phyloP scores from a whole-genome alignment of 2,888 invertebrate genomes.

The Brenthis daphne region DNA sequence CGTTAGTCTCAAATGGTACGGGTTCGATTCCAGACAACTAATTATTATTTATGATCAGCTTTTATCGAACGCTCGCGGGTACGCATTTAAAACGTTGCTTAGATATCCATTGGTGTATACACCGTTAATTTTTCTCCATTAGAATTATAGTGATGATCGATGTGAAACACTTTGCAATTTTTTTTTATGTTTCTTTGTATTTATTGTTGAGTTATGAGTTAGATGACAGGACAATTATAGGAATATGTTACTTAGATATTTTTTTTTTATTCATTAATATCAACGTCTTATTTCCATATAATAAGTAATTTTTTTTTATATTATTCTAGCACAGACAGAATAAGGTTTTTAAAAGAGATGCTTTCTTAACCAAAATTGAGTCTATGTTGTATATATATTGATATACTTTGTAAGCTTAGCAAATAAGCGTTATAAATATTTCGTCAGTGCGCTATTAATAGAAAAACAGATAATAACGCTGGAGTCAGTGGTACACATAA shows the following conservation, averaged over 20 bases:
- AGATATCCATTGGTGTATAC: slow-evolving; percentile 6
- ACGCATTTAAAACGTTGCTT: slow-evolving; percentile 43
- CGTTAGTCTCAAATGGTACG: slow-evolving; percentile 59
- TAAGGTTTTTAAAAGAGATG: no score
- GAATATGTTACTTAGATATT: no score
- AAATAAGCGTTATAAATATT: neutral
- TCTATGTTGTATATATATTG: neutral
- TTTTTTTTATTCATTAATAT: no score
- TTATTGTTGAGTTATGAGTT: no score
- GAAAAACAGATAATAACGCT: neutral
- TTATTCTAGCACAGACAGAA: no score
- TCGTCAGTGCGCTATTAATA: neutral
- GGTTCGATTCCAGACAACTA: slow-evolving; percentile 63
- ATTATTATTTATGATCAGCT: slow-evolving; percentile 69
- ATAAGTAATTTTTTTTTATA: no score
- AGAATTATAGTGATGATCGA: slow-evolving; percentile 8
- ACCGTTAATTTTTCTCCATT: slow-evolving; percentile 13
- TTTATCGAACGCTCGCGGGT: slow-evolving; percentile 55
- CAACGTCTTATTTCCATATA: no score
- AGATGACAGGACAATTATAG: no score
- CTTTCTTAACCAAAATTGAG: no score
- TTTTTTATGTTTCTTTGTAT: neutral
- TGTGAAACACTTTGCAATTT: slow-evolving; percentile 2
- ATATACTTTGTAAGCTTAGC: neutral
- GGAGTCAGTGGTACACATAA: neutral